Evolutionary conservation across 2,113 vertebrate genomes (phyloP).

Genomic region (Colossoma macropomum): DNA sequence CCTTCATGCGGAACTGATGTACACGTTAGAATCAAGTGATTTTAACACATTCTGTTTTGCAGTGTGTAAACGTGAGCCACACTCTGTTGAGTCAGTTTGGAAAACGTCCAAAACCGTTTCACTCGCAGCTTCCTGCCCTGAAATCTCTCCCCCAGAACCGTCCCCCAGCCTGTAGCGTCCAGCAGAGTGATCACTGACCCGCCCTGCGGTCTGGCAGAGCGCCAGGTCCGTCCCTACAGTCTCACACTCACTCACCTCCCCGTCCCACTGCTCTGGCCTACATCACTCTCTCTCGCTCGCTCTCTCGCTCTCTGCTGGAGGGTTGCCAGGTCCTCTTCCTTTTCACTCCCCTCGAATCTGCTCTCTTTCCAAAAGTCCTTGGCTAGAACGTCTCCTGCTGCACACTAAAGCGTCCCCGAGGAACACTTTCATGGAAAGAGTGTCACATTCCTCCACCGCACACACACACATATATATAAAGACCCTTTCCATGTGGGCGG

Average conservation of each 20-base stretch:
- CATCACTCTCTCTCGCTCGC: background rate
- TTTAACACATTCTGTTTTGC: background rate
- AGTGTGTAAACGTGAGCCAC: slow-evolving; percentile 9
- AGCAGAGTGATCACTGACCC: background rate
- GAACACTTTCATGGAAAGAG: slow-evolving; percentile 35
- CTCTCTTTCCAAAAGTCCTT: slow-evolving; percentile 29
- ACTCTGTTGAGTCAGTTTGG: slow-evolving; percentile 31
- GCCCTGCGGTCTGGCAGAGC: slow-evolving; percentile 6
- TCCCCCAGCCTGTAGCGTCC: background rate
- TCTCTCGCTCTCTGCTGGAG: background rate
- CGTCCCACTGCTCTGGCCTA: slow-evolving; percentile 6
- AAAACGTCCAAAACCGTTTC: background rate
- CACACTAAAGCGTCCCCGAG: slow-evolving; percentile 29
- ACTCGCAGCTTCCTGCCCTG: background rate
- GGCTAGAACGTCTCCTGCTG: background rate
- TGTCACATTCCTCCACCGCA: slow-evolving; percentile 38
- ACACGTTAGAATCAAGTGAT: too few species aligned
- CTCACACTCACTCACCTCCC: slow-evolving; percentile 1
- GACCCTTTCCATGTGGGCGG: background rate
- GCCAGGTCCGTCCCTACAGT: background rate
- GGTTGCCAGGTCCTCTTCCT: slow-evolving; percentile 28
- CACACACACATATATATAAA: background rate
- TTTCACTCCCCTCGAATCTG: slow-evolving; percentile 10
- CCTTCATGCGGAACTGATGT: too few species aligned
- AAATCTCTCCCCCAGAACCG: background rate